Conservation (phyloP, 2,113 vertebrate genomes). For the Amphiprion percula region DNA sequence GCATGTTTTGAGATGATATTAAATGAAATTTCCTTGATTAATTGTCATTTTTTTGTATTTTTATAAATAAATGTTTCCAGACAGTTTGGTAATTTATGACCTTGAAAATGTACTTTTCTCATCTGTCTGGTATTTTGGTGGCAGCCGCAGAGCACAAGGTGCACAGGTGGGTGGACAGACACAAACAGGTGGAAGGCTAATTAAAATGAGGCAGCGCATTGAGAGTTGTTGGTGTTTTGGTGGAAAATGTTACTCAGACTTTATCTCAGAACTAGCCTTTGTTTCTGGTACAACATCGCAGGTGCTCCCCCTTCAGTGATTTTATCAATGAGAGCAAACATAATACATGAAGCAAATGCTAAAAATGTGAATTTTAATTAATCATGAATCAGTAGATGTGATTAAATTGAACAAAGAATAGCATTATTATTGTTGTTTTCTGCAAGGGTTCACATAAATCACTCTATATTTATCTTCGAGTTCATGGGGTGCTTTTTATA, state of each 20-base stretch:
- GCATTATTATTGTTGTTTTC: neutral
- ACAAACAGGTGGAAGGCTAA: constrained; percentile 1
- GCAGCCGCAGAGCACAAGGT: neutral
- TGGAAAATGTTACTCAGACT: constrained; percentile 1
- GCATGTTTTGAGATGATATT: too few species aligned
- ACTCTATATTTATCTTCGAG: neutral
- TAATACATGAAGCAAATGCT: neutral
- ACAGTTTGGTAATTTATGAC: neutral
- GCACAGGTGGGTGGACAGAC: neutral
- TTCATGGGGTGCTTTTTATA: neutral
- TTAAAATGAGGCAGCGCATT: neutral
- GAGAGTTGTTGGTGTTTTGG: neutral
- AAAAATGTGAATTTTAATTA: neutral
- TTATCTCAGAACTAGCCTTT: neutral
- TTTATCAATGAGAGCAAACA: neutral
- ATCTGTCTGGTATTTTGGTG: neutral
- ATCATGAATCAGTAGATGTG: neutral
- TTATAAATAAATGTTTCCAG: neutral
- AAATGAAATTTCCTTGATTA: too few species aligned
- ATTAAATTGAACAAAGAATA: neutral
- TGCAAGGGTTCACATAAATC: neutral
- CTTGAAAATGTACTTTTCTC: neutral
- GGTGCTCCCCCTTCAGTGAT: neutral
- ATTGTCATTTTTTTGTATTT: too few species aligned
- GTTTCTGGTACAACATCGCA: neutral